A percentile compares a stretch with the other conserved stretches of the same genome.
These are phyloP conservation scores for Halichoeres trimaculatus DNA, from an alignment of 2,113 vertebrate species.

Conservation along the genomic window DNA sequence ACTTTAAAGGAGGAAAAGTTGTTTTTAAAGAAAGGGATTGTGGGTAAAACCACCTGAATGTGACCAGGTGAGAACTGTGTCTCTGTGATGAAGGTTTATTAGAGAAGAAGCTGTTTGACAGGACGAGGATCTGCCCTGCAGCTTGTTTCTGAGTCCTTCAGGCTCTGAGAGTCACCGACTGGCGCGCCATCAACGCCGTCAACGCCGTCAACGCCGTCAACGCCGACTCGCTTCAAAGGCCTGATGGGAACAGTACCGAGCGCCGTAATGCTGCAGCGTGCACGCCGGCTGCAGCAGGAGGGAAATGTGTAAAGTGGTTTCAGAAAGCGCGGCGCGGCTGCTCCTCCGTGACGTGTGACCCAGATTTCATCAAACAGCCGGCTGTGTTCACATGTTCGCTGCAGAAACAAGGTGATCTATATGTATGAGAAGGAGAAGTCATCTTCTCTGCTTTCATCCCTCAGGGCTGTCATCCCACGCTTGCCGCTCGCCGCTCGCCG, in stretches of 20 bases:
- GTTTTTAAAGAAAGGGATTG: no score
- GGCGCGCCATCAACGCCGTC: no score
- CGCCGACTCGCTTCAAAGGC: not conserved
- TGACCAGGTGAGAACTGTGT: no score
- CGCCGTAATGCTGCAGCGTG: slow-evolving; percentile 34
- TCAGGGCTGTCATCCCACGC: not conserved
- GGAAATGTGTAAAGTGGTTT: slow-evolving; percentile 15
- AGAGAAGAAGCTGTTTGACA: no score
- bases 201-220: not conserved
- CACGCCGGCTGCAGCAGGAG: not conserved
- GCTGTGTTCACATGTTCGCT: not conserved
- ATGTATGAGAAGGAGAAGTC: not conserved
- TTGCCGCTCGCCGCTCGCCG: not conserved
- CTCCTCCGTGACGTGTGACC: slow-evolving; percentile 43
- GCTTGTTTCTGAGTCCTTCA: not conserved
- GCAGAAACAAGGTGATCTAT: slow-evolving; percentile 13
- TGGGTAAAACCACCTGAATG: no score
- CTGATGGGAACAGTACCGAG: slow-evolving; percentile 33
- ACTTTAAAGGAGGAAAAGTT: no score
- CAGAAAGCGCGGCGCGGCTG: slow-evolving; percentile 16
- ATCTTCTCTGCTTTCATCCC: not conserved
- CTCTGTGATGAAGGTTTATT: no score
- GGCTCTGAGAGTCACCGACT: not conserved
- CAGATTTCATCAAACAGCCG: slow-evolving; percentile 44
- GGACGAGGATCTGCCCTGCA: no score